Conservation (phyloP, 2,113 vertebrate species). For the Gopherus flavomarginatus region DNA sequence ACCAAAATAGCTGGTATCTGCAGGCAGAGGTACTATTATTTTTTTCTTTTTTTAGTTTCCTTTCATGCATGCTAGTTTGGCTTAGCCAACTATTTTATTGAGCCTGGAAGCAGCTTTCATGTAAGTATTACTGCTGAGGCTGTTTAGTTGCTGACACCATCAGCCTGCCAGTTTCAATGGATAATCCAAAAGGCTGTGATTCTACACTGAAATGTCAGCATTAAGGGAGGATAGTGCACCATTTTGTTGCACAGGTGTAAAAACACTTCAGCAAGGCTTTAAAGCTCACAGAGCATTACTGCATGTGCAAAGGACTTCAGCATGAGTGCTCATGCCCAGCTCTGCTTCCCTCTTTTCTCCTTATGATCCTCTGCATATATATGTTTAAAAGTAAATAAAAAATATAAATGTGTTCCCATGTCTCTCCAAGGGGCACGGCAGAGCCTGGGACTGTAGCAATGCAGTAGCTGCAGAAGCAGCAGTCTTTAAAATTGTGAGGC, state of each 20-base stretch:
- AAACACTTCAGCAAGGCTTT: neutral
- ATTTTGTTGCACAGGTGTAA: fast-evolving
- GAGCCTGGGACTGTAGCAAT: neutral
- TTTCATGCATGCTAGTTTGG: neutral
- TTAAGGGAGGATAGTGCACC: neutral
- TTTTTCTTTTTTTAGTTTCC: neutral
- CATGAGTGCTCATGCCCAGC: neutral
- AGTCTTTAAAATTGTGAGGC: neutral
- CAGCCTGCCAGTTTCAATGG: neutral
- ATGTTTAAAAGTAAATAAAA: neutral
- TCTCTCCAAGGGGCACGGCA: neutral
- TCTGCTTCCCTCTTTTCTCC: neutral
- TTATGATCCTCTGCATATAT: neutral
- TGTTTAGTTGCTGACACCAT: fast-evolving
- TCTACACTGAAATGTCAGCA: neutral
- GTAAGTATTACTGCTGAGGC: neutral
- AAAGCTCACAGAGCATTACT: fast-evolving
- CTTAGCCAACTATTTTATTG: fast-evolving
- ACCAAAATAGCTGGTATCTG: neutral
- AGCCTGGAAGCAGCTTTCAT: neutral
- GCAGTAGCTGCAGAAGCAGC: neutral
- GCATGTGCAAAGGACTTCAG: neutral
- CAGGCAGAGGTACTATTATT: neutral
- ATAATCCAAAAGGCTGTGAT: neutral
- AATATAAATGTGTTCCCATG: neutral